Base-by-base conservation (phyloP, 2,888 invertebrate species). In the Tubulanus polymorphus region DNA sequence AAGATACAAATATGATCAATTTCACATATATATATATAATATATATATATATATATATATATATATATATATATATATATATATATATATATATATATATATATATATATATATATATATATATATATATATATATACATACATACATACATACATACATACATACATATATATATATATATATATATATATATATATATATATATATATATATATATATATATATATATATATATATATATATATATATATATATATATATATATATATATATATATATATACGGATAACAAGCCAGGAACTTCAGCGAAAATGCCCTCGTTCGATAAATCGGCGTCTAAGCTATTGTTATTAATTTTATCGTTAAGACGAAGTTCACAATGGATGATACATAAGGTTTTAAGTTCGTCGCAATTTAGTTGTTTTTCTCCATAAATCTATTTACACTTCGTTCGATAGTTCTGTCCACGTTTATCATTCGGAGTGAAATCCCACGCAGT, bases 141-240 rank as follows among this genome's bases (percentile, higher is more conserved):
- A 20, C 25, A 48, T 48, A 8, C 26, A 8, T 8, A 48, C 27
- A 3, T 26, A 46, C 18, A 37, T 37, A 51, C 30, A 51, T 41
- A 37, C 30, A 37, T 51, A 51, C 30, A 51, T 51, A 35, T 37
- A 51, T 3, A 45, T 37, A 35, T n/a, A 51, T 3, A 37, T 51
- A 37, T 37, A 37, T 41, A 48, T 48, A 48, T 47, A 20, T 47
- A 47, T 47, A 28, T 48, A 48, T 48, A 20, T 48, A 48, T 48
- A 28, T 48, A 48, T 48, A 28, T 48, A 48, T 48, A 15, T 18
- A 48, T 15, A 20, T 46, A 46, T 23, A 20, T 46, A 46, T 46
- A 20, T 46, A 23, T 46, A 20, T 46, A 46, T 46, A 20, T 46
- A 46, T 46, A 20, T 46, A 46, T 23, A 20, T 46, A 23, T 46